Evolutionary conservation across 2,888 invertebrate genomes (phyloP), one percentile per base, ranked within the genome.

Genomic region (Pecten maximus): DNA sequence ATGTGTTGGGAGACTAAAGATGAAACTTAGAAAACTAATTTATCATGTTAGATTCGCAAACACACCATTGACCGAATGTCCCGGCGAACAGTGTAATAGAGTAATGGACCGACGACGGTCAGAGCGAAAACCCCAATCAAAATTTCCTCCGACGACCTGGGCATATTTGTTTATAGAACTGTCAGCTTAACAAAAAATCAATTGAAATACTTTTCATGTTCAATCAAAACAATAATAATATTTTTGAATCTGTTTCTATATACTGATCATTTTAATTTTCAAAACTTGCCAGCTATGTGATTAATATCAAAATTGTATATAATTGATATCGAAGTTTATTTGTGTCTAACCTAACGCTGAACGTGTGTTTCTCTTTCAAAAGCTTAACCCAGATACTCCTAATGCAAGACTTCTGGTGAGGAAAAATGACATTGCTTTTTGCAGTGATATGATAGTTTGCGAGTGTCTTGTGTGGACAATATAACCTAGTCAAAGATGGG

Each of bases 1-100:
- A 90, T 54, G 90, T 90, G 90, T 90, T 54, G 48, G 50, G 19
- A n/a, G 54, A 50, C 50, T 90, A 40, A 54, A 40, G 54, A 87
- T 87, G 87, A 88, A 87, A 90, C 40, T 74, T 87, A 87, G 87
- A 87, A 74, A 35, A 50, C 87, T 54, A 88, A 90, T 90, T 74
- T 35, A 90, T 90, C 90, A 90, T 90, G 88, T 87, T 19, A 89
- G 40, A 74, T 74, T 74, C 74, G 74, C 74, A 74, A 74, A 74
- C 74, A 74, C 35, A 74, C 74, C 74, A 35, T 74, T 74, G 74
- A 74, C 74, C 35, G 28, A 74, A 74, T 74, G 74, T 74, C 74
- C 74, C 74, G 74, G 2, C 28, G 12, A 74, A 35, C 74, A 74
- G 4, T 6, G 74, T 74, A 74, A 74, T 74, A 74, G 0, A 74